phyloP scores from a whole-genome alignment of 2,113 vertebrate species.

The Seriola quinqueradiata region DNA sequence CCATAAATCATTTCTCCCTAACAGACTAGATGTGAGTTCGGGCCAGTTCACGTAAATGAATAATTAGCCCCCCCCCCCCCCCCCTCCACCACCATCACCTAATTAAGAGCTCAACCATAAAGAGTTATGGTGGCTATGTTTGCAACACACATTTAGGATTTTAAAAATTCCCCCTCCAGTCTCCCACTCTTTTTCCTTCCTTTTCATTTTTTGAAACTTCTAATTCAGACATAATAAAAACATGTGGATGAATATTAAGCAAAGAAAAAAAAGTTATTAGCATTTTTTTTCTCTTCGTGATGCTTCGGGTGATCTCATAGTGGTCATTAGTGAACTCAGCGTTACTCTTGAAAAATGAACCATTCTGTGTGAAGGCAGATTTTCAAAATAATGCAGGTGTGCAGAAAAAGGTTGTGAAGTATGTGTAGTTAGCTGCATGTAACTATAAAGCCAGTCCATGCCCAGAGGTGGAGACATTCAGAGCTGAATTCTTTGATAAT shows the following conservation, averaged over 20 bases:
- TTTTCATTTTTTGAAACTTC: not conserved
- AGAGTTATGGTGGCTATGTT: conserved; percentile 33
- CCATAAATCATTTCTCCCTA: conserved; percentile 74
- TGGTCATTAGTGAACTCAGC: not conserved
- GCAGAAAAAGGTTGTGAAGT: conserved; percentile 24
- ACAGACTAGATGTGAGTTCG: conserved; percentile 52
- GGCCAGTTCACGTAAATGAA: conserved; percentile 73
- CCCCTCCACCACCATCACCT: conserved; percentile 25
- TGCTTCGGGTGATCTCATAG: not conserved
- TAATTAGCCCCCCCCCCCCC: conserved; percentile 53
- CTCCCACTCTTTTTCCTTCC: not conserved
- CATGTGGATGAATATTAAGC: not conserved
- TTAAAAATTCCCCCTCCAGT: conserved; percentile 7
- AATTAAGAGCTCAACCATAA: conserved; percentile 66
- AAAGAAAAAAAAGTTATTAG: not conserved
- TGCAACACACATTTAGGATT: conserved; percentile 39
- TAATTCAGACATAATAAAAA: conserved; percentile 35
- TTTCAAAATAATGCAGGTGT: conserved; percentile 45
- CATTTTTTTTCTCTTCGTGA: conserved; percentile 4
- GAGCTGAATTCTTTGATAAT: conserved; percentile 59
- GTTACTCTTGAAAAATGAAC: not conserved
- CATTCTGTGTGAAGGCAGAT: not conserved
- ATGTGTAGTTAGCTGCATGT: conserved; percentile 12
- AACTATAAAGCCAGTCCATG: conserved; percentile 25
- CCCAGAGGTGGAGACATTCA: conserved; percentile 48